Evolutionary conservation across 2,888 invertebrate genomes (phyloP).

Genomic region (Onthophagus sagittarius): DNA sequence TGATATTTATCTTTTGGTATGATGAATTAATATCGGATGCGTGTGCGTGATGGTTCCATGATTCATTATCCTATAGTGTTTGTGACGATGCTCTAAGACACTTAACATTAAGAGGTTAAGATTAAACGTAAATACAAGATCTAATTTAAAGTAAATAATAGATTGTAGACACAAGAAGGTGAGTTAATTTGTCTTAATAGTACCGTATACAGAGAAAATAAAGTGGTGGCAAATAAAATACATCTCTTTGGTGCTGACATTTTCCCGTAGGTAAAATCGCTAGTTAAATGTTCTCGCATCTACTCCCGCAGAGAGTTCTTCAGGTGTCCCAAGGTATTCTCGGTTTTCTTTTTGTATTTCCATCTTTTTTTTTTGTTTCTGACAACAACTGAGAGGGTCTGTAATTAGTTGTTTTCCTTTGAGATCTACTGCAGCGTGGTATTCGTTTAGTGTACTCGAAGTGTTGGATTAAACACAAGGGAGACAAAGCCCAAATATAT

Average conservation of each 20-base stretch:
- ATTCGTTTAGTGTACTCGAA: neutral
- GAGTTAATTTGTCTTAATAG: too few relatives aligned
- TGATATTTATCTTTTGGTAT: slow-evolving; percentile 11
- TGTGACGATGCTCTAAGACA: too few relatives aligned
- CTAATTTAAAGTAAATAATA: too few relatives aligned
- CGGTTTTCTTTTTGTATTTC: neutral
- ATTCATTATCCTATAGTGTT: too few relatives aligned
- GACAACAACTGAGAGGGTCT: neutral
- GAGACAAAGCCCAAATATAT: neutral
- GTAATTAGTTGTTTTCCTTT: neutral
- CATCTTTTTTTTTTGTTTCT: neutral
- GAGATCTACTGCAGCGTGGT: neutral
- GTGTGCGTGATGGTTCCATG: neutral
- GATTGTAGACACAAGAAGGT: too few relatives aligned
- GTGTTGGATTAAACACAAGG: neutral
- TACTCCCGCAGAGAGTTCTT: neutral
- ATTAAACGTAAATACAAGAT: too few relatives aligned
- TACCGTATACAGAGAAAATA: too few relatives aligned
- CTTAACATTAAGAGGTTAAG: too few relatives aligned
- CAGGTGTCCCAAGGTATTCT: neutral
- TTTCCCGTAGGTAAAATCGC: too few relatives aligned
- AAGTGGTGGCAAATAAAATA: too few relatives aligned
- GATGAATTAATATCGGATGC: neutral
- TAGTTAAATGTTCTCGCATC: neutral
- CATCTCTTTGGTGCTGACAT: too few relatives aligned